Evolutionary conservation across 2,797 vertebrate species (phyloP).

Genomic region (Smutsia temminckii): DNA sequence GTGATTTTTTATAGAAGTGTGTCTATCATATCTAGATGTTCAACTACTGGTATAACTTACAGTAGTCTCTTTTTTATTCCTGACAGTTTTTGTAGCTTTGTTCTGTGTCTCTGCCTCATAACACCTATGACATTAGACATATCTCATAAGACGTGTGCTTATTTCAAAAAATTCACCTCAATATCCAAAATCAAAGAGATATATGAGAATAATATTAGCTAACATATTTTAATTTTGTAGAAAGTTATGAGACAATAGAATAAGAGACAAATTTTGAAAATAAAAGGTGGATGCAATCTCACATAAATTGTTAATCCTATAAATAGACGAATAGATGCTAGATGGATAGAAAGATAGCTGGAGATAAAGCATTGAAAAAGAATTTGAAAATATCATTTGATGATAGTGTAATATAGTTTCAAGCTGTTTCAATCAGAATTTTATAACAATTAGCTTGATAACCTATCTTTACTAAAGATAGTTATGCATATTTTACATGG

Average conservation of each 20-base stretch:
- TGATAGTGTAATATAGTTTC: background rate
- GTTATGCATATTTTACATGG: background rate
- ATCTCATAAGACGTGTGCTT: background rate
- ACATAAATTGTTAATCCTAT: background rate
- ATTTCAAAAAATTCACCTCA: background rate
- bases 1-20: background rate
- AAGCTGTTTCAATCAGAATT: background rate
- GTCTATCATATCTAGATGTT: background rate
- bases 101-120: background rate
- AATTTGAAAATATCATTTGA: background rate
- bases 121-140: too few species aligned
- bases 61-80: background rate
- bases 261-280: background rate
- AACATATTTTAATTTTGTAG: background rate
- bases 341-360: background rate
- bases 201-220: background rate
- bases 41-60: background rate
- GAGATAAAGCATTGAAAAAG: background rate
- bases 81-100: background rate
- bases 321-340: background rate
- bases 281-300: background rate
- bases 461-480: background rate
- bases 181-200: background rate
- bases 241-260: background rate
- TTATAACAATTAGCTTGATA: background rate